Evolutionary conservation across 1,140 invertebrate genomes (phyloP).

Genomic region (Ooceraea biroi): DNA sequence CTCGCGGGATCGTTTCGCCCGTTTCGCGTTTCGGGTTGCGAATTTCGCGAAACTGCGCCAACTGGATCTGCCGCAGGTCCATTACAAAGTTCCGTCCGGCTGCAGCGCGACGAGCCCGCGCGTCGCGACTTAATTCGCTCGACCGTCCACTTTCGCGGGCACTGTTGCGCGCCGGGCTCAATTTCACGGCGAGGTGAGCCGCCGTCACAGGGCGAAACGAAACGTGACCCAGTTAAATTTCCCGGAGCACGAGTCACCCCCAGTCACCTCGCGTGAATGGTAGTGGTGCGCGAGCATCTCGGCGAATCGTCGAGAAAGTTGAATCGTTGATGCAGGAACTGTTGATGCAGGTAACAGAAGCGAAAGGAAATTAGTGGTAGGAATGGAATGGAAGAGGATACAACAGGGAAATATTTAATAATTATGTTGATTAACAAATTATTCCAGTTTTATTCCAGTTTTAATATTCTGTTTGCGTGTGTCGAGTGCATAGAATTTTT

Average conservation of each 20-base stretch:
- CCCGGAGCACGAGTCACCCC: slow-evolving; percentile 8
- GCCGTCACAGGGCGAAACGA: slow-evolving; percentile 52
- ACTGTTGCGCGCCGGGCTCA: slow-evolving; percentile 61
- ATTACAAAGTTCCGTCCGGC: slow-evolving; percentile 50
- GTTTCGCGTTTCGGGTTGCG: slow-evolving; percentile 7
- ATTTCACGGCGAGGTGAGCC: slow-evolving; percentile 68
- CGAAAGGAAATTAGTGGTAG: background rate
- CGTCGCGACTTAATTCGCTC: slow-evolving; percentile 48
- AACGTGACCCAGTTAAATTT: slow-evolving; percentile 68
- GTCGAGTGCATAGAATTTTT: too few relatives aligned
- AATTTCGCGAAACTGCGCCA: slow-evolving; percentile 6
- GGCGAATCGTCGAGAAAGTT: background rate
- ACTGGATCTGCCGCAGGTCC: slow-evolving; percentile 29
- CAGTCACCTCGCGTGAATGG: slow-evolving; percentile 22
- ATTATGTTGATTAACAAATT: background rate
- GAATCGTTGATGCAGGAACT: background rate
- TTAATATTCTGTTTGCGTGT: background rate
- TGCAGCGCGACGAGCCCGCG: background rate
- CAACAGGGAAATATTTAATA: background rate
- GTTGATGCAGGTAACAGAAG: background rate
- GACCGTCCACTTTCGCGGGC: slow-evolving; percentile 49
- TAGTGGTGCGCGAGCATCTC: slow-evolving; percentile 7
- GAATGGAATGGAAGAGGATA: background rate
- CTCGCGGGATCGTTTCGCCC: background rate
- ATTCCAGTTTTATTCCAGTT: background rate